Base-by-base conservation (phyloP, 1,140 invertebrate species). In the Heterodera carotae region DNA sequence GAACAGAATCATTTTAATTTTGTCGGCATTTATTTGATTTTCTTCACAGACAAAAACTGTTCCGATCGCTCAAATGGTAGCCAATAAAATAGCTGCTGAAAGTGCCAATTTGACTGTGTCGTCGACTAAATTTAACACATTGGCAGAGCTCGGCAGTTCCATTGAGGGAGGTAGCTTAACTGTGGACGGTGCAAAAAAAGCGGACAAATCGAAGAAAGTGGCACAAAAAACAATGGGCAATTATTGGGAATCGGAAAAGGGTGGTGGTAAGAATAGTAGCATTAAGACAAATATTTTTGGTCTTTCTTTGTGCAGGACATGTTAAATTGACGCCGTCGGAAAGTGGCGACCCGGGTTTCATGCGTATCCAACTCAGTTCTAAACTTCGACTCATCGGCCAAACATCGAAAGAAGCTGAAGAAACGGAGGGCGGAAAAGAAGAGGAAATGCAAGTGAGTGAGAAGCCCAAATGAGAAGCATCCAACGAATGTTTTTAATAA, bases 21-120 rank as follows among this genome's bases (percentile, higher is more conserved):
- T n/a, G n/a, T n/a, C n/a, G n/a, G n/a, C n/a, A n/a, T n/a, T n/a
- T n/a, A n/a, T n/a, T n/a, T n/a, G n/a, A n/a, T n/a, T n/a, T n/a
- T 70, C 31, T 71, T 62, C 29, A 7, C 33, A 74, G 72, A 18
- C 72, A 64, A 74, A 74, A 62, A 74, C 72, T 27, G 72, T 74
- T 64, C 39, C 72, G 18, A 56, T 56, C 33, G 43, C 72, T 43
- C 36, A 43, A 59, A 59, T 74, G 39, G 36, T 74, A n/a, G 64
- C 59, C 36, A 59, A 64, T 34, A 39, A 62, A 74, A 64, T 64
- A 18, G 56, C 72, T 0, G 25, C 72, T 18, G 72, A 74, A 64
- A 34, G 59, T 43, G 39, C 43, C 36, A 56, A 74, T 8, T 74
- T 74, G 27, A 36, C 48, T 18, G 27, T 56, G 12, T 74, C 72